These are phyloP conservation scores for Corythornis cristatus DNA, from an alignment of 2,113 vertebrate genomes.

Conservation along the genomic window DNA sequence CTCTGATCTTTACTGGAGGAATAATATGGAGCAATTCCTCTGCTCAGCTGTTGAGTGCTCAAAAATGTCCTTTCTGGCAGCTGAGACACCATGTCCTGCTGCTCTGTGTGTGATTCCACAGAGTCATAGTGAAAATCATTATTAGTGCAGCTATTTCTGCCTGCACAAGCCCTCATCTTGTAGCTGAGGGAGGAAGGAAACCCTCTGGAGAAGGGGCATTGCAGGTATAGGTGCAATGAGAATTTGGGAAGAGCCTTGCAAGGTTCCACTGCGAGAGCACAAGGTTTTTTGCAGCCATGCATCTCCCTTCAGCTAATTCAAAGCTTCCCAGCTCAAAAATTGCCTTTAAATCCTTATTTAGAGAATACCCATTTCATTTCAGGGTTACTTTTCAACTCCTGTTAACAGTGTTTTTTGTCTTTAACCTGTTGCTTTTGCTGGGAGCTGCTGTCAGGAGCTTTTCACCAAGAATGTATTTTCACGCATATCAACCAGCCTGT, in stretches of 20 bases:
- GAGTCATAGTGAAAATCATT: neutral
- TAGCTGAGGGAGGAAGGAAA: neutral
- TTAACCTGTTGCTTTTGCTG: neutral
- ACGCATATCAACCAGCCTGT: neutral
- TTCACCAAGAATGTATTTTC: neutral
- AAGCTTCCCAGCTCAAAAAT: neutral
- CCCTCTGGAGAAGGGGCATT: neutral
- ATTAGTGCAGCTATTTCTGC: neutral
- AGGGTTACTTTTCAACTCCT: neutral
- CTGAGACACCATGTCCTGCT: neutral
- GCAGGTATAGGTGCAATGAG: neutral
- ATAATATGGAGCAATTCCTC: neutral
- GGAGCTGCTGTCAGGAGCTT: neutral
- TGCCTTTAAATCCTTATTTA: neutral
- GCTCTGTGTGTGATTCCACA: neutral
- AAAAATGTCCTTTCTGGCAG: neutral
- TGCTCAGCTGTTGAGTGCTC: neutral
- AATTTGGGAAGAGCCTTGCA: neutral
- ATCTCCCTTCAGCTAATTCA: neutral
- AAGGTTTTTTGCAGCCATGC: neutral
- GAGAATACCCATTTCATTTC: neutral
- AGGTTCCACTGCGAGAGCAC: neutral
- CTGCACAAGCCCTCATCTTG: neutral
- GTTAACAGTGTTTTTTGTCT: fast-evolving
- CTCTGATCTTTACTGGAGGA: neutral